Percentiles rank a stretch among this genome's conserved stretches.
phyloP scores from a whole-genome alignment of 2,113 vertebrate species.

The Apodemus sylvaticus region DNA sequence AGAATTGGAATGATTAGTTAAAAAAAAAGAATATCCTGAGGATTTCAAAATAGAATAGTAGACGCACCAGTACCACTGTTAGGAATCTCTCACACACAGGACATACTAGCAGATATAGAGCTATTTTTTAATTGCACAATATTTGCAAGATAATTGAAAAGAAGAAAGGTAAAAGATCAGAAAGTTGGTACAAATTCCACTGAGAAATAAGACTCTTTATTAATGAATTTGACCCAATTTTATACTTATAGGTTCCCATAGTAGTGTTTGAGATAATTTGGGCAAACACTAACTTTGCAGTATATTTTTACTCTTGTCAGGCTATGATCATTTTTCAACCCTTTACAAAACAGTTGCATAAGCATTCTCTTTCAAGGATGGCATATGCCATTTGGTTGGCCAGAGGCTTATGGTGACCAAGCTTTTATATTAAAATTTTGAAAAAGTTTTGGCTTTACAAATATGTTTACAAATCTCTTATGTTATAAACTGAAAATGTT shows the following conservation, averaged over 20 bases:
- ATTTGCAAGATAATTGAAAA: not conserved
- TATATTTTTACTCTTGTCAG: not conserved
- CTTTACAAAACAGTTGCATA: not conserved
- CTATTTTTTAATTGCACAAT: not conserved
- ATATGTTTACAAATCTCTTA: not conserved
- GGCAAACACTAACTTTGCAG: not conserved
- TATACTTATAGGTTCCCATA: not conserved
- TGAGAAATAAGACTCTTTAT: not conserved
- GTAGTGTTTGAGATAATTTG: not conserved
- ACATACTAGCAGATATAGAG: not conserved
- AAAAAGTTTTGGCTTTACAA: not conserved
- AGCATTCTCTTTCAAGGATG: not conserved
- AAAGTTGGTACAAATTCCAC: not conserved
- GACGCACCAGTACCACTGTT: not conserved
- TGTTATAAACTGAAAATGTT: not conserved
- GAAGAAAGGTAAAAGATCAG: not conserved
- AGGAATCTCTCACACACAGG: not conserved
- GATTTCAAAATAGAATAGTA: not conserved
- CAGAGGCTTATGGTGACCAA: not conserved
- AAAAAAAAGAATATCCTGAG: too few species aligned
- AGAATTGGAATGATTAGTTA: too few species aligned
- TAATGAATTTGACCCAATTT: not conserved
- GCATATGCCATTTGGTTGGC: not conserved
- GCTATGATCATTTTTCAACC: not conserved
- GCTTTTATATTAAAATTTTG: not conserved